Conservation (phyloP, 2,113 vertebrate species). For the Ailuropoda melanoleuca region DNA sequence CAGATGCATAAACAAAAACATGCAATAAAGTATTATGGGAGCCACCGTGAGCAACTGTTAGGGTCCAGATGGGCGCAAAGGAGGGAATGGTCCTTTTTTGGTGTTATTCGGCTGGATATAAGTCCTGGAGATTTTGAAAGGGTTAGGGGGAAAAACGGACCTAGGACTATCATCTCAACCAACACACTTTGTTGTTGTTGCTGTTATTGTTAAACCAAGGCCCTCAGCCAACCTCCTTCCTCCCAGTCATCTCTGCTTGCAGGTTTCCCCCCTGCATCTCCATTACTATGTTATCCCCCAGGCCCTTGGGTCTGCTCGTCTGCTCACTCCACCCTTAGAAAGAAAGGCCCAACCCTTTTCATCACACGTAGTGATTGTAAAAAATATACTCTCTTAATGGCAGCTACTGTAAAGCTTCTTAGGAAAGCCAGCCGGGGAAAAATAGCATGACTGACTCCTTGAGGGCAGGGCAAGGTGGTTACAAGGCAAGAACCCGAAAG, state of each 20-base stretch:
- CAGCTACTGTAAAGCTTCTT: background rate
- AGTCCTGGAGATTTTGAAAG: background rate
- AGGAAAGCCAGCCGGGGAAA: background rate
- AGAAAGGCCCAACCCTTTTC: background rate
- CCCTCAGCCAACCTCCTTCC: background rate
- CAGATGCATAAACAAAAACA: background rate
- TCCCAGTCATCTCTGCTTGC: background rate
- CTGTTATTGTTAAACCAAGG: background rate
- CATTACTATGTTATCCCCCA: no score
- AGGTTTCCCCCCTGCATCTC: background rate
- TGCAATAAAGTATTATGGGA: accelerated
- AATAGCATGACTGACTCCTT: background rate
- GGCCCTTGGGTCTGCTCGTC: background rate
- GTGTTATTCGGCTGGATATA: background rate
- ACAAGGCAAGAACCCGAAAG: background rate
- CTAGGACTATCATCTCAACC: background rate
- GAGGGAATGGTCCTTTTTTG: background rate
- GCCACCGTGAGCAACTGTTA: background rate
- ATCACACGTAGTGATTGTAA: background rate
- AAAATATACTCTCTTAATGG: background rate
- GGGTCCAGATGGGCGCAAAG: background rate
- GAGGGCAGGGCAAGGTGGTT: background rate
- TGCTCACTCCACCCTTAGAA: background rate
- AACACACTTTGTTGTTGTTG: background rate
- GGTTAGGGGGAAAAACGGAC: background rate